phyloP scores from a whole-genome alignment of 2,113 vertebrate genomes.

The Vanacampus margaritifer region DNA sequence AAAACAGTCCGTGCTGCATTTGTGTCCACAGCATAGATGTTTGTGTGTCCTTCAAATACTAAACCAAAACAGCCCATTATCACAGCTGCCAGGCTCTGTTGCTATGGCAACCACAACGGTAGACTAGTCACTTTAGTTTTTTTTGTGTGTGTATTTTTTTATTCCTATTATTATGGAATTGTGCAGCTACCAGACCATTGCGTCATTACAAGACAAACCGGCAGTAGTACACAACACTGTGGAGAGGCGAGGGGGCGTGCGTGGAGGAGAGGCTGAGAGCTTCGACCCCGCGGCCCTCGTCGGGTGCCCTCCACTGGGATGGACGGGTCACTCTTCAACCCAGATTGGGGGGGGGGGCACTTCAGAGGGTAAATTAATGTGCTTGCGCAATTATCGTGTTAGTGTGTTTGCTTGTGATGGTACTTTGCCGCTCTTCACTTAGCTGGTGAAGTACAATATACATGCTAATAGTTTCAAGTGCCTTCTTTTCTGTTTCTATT shows the following conservation, averaged over 20 bases:
- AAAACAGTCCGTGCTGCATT: neutral
- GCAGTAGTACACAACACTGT: neutral
- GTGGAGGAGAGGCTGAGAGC: slow-evolving; percentile 38
- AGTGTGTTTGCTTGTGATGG: slow-evolving; percentile 14
- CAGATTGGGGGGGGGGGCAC: slow-evolving; percentile 19
- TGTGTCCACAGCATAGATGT: slow-evolving; percentile 5
- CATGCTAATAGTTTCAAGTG: slow-evolving; percentile 49
- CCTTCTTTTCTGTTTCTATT: neutral
- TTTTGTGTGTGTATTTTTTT: no score
- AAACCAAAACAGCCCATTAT: neutral
- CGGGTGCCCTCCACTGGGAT: slow-evolving; percentile 18
- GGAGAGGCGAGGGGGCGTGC: slow-evolving; percentile 46
- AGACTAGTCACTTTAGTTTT: neutral
- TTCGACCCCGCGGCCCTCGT: slow-evolving; percentile 37
- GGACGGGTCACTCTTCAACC: slow-evolving; percentile 8
- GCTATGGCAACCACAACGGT: slow-evolving; percentile 27
- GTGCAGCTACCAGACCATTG: neutral
- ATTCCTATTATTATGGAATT: neutral
- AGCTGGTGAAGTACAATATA: slow-evolving; percentile 37
- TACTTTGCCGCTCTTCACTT: slow-evolving; percentile 39
- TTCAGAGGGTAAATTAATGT: slow-evolving; percentile 17
- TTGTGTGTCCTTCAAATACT: slow-evolving; percentile 12
- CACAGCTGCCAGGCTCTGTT: slow-evolving; percentile 47
- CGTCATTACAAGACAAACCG: no score
- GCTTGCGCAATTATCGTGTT: no score